Evolutionary conservation across 2,113 vertebrate genomes (phyloP).

Genomic region (Tringa solitaria): DNA sequence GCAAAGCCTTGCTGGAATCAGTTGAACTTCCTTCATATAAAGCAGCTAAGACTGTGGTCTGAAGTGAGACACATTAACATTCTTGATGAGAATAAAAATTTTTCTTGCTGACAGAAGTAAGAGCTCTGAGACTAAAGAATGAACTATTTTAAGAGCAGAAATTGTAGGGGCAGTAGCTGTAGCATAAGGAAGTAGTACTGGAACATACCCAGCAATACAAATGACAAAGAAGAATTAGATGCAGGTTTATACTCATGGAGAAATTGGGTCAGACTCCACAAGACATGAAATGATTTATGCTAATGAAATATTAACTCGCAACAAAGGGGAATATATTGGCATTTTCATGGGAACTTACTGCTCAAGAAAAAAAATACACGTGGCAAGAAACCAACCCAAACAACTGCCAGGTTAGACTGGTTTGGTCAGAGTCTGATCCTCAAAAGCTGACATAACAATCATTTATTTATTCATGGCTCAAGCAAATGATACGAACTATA

Average conservation of each 20-base stretch:
- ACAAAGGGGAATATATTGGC: neutral
- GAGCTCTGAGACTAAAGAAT: neutral
- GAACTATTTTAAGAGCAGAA: neutral
- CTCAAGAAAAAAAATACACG: neutral
- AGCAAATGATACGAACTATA: neutral
- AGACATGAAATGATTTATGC: neutral
- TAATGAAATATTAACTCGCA: neutral
- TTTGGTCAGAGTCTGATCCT: neutral
- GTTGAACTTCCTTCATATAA: neutral
- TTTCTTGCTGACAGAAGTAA: neutral
- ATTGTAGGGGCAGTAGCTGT: neutral
- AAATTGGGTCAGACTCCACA: neutral
- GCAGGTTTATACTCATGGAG: neutral
- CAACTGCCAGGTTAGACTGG: conserved; percentile 14
- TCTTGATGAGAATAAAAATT: neutral
- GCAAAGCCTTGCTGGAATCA: neutral
- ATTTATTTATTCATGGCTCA: neutral
- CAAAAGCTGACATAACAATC: neutral
- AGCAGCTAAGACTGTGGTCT: neutral
- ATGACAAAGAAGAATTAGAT: neutral
- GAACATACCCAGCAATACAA: neutral
- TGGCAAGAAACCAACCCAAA: conserved; percentile 41
- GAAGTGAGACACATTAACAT: neutral
- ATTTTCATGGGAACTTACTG: conserved; percentile 19
- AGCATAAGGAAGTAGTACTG: neutral